phyloP scores from a whole-genome alignment of 1,140 invertebrate genomes.

The Papilio polytes region DNA sequence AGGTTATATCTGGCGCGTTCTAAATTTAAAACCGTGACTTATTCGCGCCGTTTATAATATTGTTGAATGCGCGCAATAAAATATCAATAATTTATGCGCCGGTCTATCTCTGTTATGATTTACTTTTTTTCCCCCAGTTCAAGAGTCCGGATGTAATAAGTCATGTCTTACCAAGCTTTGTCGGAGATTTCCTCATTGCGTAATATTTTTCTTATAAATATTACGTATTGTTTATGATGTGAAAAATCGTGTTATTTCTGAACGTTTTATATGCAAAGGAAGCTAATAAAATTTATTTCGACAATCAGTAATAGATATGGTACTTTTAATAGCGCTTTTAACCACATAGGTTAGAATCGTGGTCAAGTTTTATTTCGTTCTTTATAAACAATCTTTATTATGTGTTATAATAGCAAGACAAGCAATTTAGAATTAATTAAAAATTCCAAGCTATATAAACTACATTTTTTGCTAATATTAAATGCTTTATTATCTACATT shows the following conservation, averaged over 20 bases:
- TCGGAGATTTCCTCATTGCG: conserved; percentile 20
- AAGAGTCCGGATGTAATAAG: conserved; percentile 10
- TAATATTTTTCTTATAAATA: not conserved
- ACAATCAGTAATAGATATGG: too few species aligned
- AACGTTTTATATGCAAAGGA: not conserved
- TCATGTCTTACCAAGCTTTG: not conserved
- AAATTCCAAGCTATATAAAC: too few species aligned
- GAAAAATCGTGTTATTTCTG: not conserved
- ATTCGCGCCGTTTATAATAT: conserved; percentile 19
- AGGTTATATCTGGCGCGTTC: conserved; percentile 12
- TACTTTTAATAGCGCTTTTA: too few species aligned
- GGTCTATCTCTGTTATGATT: conserved; percentile 2
- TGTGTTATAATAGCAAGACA: too few species aligned
- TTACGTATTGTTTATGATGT: not conserved
- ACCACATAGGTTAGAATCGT: too few species aligned
- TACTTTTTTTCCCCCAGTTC: conserved; percentile 10
- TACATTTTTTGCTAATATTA: too few species aligned
- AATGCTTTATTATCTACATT: not conserved
- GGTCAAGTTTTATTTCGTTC: too few species aligned
- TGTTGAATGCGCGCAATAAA: conserved; percentile 5
- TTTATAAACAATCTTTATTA: too few species aligned
- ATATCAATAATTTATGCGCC: conserved; percentile 5
- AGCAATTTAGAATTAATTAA: too few species aligned
- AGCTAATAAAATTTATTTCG: not conserved
- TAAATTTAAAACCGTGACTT: conserved; percentile 17